Evolutionary conservation across 2,113 vertebrate genomes (phyloP).

Genomic region (Propithecus coquereli): DNA sequence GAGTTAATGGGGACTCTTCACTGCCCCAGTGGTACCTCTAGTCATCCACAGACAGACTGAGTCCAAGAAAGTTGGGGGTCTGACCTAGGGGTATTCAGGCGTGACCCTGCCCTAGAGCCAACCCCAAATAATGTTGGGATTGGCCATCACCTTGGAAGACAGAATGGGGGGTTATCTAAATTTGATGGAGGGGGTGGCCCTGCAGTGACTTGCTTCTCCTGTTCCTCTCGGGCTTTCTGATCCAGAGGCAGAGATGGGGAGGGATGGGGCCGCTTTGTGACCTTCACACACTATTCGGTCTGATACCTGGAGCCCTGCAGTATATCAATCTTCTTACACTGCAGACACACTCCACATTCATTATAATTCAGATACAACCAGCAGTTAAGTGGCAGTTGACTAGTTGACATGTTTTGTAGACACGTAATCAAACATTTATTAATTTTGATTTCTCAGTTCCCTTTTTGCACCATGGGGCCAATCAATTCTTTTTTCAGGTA

Average conservation of each 20-base stretch:
- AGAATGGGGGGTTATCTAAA: neutral
- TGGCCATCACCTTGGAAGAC: neutral
- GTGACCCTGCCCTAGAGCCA: neutral
- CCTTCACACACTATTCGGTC: neutral
- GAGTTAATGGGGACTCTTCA: neutral
- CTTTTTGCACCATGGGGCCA: constrained; percentile 1
- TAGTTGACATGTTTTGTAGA: constrained; percentile 57
- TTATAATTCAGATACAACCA: constrained; percentile 37
- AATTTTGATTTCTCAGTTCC: constrained; percentile 51
- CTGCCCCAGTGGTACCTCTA: neutral
- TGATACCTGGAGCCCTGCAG: neutral
- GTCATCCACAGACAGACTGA: neutral
- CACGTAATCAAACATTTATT: constrained; percentile 47
- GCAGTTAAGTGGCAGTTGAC: constrained; percentile 50
- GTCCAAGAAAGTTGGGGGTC: neutral
- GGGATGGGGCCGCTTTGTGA: too few relatives aligned
- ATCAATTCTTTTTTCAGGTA: neutral
- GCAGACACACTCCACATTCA: neutral
- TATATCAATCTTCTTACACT: neutral
- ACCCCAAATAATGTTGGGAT: neutral
- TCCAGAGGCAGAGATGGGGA: neutral
- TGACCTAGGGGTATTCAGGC: neutral
- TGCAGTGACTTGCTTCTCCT: neutral
- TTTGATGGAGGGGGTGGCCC: neutral
- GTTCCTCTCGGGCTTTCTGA: neutral